Evolutionary conservation across 2,888 invertebrate genomes (phyloP).

Genomic region (Cactoblastis cactorum): DNA sequence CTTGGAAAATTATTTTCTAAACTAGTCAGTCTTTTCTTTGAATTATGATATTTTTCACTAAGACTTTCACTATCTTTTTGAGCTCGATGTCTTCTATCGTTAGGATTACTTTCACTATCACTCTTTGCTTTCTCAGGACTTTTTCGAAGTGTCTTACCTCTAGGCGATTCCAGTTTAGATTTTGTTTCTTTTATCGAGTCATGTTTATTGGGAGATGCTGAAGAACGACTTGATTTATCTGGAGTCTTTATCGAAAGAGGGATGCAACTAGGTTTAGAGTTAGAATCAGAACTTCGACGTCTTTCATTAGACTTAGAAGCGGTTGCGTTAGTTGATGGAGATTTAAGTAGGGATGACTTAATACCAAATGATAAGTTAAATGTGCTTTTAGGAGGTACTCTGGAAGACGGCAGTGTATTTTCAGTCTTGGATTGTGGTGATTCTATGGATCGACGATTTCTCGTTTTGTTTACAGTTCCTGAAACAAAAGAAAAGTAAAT

Average conservation of each 20-base stretch:
- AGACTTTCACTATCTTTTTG: constrained; percentile 72
- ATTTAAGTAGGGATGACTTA: constrained; percentile 53
- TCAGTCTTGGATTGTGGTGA: constrained; percentile 66
- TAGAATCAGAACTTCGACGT: constrained; percentile 55
- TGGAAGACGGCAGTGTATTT: constrained; percentile 71
- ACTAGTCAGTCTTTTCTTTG: constrained; percentile 79
- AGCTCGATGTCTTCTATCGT: constrained; percentile 69
- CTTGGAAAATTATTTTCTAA: constrained; percentile 71
- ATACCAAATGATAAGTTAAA: constrained; percentile 59
- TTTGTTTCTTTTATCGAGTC: constrained; percentile 52
- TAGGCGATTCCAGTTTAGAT: constrained; percentile 50
- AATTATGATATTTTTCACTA: constrained; percentile 76
- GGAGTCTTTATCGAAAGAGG: constrained; percentile 62
- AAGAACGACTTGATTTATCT: constrained; percentile 50
- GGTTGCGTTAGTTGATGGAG: constrained; percentile 38
- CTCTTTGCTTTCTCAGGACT: constrained; percentile 67
- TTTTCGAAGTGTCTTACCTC: constrained; percentile 45
- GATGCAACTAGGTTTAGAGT: constrained; percentile 63
- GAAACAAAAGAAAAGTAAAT: constrained; percentile 48
- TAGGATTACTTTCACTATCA: constrained; percentile 63
- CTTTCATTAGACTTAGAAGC: constrained; percentile 52
- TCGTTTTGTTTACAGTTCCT: constrained; percentile 61
- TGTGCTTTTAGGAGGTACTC: constrained; percentile 64
- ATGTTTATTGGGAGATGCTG: constrained; percentile 60
- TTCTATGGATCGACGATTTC: constrained; percentile 61